A percentile compares a stretch with the other conserved stretches of the same genome.
These are phyloP conservation scores for Cantharis rufa DNA, from an alignment of 2,888 invertebrate species.

Conservation along the genomic window DNA sequence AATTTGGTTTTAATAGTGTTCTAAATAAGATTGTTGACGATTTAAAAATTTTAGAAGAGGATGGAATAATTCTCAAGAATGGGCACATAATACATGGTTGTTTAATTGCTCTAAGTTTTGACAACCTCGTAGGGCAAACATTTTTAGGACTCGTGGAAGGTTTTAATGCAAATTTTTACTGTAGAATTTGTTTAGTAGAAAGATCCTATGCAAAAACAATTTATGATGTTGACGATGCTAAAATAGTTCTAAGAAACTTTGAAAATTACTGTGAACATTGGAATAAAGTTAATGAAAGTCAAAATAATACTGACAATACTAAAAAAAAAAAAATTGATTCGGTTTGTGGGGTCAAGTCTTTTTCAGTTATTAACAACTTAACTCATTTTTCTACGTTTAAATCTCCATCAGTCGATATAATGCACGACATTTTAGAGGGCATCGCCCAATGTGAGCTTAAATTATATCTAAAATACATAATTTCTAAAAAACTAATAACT, in stretches of 20 bases:
- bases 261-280: neutral
- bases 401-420: too few species aligned
- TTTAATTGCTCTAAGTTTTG: conserved; percentile 23
- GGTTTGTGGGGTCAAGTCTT: too few species aligned
- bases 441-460: conserved; percentile 23
- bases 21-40: neutral
- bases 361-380: too few species aligned
- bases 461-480: conserved; percentile 18
- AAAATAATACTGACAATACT: too few species aligned
- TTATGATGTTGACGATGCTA: conserved; percentile 7
- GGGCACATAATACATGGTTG: conserved; percentile 11
- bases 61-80: neutral
- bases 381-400: too few species aligned
- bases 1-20: conserved; percentile 4
- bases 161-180: conserved; percentile 32
- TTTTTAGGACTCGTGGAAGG: conserved; percentile 35
- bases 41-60: neutral
- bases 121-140: conserved; percentile 32
- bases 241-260: conserved; percentile 3
- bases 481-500: conserved; percentile 12
- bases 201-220: conserved; percentile 11
- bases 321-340: too few species aligned
- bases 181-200: conserved; percentile 30
- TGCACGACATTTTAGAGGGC: too few species aligned
- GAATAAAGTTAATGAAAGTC: too few species aligned